Base-by-base conservation (phyloP, 2,888 invertebrate species). In the Vesta saturnalis region DNA sequence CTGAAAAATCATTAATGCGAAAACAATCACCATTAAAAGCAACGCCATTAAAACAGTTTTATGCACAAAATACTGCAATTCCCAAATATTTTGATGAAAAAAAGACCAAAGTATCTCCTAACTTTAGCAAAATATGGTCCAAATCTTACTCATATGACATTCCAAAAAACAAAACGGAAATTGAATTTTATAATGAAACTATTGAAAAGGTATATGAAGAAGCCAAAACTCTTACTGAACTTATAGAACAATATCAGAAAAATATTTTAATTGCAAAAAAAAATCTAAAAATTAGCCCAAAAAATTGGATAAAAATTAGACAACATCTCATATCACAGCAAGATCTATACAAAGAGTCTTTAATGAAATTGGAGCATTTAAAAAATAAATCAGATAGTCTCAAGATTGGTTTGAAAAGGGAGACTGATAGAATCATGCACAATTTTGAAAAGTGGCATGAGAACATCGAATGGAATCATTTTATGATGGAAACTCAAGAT, bases 381-480 rank as follows among this genome's bases (percentile, higher is more conserved):
- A 80, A 82, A 69, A 77, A 70, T 12, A 81, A 83, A 73, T 79
- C 80, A 2, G 74, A 78, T 19, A 79, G 79, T 60, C 69, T 83
- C 8, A 78, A 79, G 46, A 70, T 74, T 35, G 77, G 77, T n/a
- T 67, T 82, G 22, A 70, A 79, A 43, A 75, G 79, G 65, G 75
- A 77, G 8, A 76, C 79, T 72, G 66, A 72, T 30, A 76, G 76
- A 63, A 52, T 76, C 4, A 62, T 76, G 12, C 70, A 72, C 15
- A 70, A 70, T 43, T 78, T 76, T 64, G 52, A 66, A 15, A 64
- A 59, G 39, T 63, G 62, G 60, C 55, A 61, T 54, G 21, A 62
- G 5, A 57, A 49, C n/a, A 14, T 15, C n/a, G n/a, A 46, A 10
- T 16, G 49, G 30, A 23, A 49, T 30, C 5, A 22, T 18, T 43